These are phyloP conservation scores for Clangula hyemalis DNA, from an alignment of 2,797 vertebrate genomes.

Conservation along the genomic window DNA sequence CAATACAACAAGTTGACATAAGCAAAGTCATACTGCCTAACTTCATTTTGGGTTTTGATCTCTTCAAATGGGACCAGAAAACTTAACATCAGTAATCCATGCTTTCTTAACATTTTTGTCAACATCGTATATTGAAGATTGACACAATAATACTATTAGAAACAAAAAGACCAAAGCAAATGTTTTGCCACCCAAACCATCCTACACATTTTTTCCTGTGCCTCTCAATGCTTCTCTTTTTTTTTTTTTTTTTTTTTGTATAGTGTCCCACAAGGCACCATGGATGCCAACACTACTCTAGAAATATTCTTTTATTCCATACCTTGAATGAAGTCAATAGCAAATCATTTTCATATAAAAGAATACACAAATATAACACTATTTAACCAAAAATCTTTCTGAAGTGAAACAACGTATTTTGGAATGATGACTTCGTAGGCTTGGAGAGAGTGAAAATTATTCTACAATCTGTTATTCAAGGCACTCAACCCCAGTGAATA, in stretches of 20 bases:
- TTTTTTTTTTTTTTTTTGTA: not conserved
- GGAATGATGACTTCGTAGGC: not conserved
- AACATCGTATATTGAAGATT: not conserved
- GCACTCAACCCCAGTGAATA: slow-evolving; percentile 26
- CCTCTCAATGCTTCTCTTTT: not conserved
- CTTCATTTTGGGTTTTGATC: not conserved
- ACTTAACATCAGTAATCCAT: not conserved
- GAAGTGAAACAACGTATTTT: not conserved
- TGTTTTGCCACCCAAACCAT: not conserved
- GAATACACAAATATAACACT: not conserved
- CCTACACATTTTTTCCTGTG: not conserved
- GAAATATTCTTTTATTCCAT: not conserved
- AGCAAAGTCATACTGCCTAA: not conserved
- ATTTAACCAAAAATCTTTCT: not conserved
- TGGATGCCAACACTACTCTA: not conserved
- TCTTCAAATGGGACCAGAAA: not conserved
- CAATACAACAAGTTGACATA: not conserved
- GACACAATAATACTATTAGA: not conserved
- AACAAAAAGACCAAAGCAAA: not conserved
- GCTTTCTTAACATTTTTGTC: not conserved
- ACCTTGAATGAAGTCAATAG: not conserved
- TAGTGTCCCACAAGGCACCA: not conserved
- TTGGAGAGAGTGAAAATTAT: not conserved
- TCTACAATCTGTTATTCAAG: slow-evolving; percentile 32
- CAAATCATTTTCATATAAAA: not conserved